Percentiles rank a stretch among this genome's conserved stretches.
phyloP scores from a whole-genome alignment of 2,888 invertebrate genomes.

The Limenitis camilla region DNA sequence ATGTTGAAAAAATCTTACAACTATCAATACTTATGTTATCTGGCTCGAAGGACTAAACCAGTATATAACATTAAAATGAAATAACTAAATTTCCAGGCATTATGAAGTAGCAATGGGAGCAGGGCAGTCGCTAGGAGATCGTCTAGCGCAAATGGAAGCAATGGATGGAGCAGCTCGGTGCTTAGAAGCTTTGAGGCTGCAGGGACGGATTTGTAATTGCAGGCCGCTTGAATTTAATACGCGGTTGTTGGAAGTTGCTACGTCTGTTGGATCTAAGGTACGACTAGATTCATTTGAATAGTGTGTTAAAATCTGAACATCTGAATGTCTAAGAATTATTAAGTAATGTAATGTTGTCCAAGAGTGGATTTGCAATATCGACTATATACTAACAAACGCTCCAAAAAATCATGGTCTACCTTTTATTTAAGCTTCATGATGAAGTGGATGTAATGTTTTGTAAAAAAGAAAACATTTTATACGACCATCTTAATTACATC shows the following conservation, averaged over 20 bases:
- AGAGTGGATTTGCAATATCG: too few relatives aligned
- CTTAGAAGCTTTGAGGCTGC: conserved; percentile 82
- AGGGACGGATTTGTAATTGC: conserved; percentile 91
- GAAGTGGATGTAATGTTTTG: too few relatives aligned
- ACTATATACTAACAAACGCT: too few relatives aligned
- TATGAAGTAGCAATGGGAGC: conserved; percentile 92
- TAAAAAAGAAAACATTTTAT: too few relatives aligned
- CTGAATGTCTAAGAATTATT: too few relatives aligned
- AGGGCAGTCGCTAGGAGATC: conserved; percentile 84
- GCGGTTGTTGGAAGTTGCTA: conserved; percentile 86
- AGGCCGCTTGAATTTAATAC: conserved; percentile 90
- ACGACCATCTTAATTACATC: too few relatives aligned
- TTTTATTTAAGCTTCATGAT: too few relatives aligned
- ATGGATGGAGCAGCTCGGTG: conserved; percentile 92
- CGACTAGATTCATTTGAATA: conserved; percentile 3
- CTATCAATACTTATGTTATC: too few relatives aligned
- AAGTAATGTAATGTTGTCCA: too few relatives aligned
- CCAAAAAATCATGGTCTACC: too few relatives aligned
- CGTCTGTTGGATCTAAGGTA: conserved; percentile 90
- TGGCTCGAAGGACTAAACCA: neutral
- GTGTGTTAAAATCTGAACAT: too few relatives aligned
- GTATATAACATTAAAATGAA: neutral
- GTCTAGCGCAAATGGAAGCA: conserved; percentile 91
- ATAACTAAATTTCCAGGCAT: conserved; percentile 71
- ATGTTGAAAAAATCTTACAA: too few relatives aligned